Percentiles rank a stretch among this genome's conserved stretches.
Conservation (phyloP, 2,113 vertebrate genomes). For the Porphyrio hochstetteri region DNA sequence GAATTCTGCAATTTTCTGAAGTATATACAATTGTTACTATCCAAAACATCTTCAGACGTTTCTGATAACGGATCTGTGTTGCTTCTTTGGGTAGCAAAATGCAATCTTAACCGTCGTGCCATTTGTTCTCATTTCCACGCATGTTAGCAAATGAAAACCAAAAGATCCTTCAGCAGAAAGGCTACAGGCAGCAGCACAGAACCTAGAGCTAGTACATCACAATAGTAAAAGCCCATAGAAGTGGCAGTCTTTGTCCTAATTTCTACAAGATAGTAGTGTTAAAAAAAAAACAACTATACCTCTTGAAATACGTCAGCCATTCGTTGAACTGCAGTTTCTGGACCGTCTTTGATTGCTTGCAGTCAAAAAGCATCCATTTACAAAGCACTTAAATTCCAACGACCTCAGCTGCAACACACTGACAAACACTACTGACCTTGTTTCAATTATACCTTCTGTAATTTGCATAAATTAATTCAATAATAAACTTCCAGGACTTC, state of each 20-base stretch:
- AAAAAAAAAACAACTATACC: constrained; percentile 35
- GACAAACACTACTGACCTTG: constrained; percentile 74
- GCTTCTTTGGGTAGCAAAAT: constrained; percentile 91
- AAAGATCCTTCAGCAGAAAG: constrained; percentile 60
- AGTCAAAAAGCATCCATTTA: constrained; percentile 71
- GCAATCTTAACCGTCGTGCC: constrained; percentile 90
- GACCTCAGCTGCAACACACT: constrained; percentile 70
- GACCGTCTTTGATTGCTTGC: constrained; percentile 71
- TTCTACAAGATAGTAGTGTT: constrained; percentile 41
- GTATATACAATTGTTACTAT: constrained; percentile 62
- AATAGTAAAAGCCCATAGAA: constrained; percentile 44
- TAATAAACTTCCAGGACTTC: constrained; percentile 70
- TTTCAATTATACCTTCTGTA: constrained; percentile 75
- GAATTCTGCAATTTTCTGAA: constrained; percentile 72
- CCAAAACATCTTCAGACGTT: constrained; percentile 80
- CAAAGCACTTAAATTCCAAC: constrained; percentile 70
- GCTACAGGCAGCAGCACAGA: constrained; percentile 81
- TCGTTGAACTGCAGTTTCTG: constrained; percentile 73
- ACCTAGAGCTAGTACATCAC: constrained; percentile 50
- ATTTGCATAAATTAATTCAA: constrained; percentile 73
- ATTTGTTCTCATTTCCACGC: constrained; percentile 88
- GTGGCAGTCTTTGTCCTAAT: constrained; percentile 47
- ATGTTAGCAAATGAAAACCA: constrained; percentile 76
- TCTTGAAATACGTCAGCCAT: constrained; percentile 71
- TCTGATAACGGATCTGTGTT: constrained; percentile 90